Percentiles rank a stretch among this genome's conserved stretches.
Conservation (phyloP, 1,140 invertebrate genomes). For the Atta colombica region DNA sequence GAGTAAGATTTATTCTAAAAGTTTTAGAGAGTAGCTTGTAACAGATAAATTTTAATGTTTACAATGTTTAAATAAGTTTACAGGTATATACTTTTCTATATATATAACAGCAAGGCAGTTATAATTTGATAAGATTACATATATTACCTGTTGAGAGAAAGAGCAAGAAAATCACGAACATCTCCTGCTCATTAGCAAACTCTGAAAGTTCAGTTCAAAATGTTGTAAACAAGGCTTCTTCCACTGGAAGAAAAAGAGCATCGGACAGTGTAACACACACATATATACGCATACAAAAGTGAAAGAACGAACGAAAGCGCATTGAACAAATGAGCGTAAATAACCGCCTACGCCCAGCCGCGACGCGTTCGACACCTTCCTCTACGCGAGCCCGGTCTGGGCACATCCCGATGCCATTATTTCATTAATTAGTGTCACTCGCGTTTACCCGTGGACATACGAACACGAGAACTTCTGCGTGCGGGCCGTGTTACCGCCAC, state of each 20-base stretch:
- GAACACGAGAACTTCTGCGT: slow-evolving; percentile 80
- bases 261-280: slow-evolving; percentile 47
- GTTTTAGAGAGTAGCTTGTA: background rate
- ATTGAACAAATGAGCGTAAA: slow-evolving; percentile 84
- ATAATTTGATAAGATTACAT: background rate
- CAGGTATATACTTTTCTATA: background rate
- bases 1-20: no score
- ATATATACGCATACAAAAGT: background rate
- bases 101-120: background rate
- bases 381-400: slow-evolving; percentile 62
- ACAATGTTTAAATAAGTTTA: background rate
- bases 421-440: slow-evolving; percentile 84
- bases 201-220: background rate
- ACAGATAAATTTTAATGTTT: background rate
- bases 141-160: background rate
- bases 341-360: slow-evolving; percentile 82
- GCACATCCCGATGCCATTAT: slow-evolving; percentile 78
- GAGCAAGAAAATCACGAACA: background rate
- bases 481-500: slow-evolving; percentile 75
- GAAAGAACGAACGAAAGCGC: slow-evolving; percentile 74
- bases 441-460: slow-evolving; percentile 73
- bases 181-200: background rate
- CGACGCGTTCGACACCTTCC: slow-evolving; percentile 80
- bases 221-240: background rate
- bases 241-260: background rate